These are phyloP conservation scores for Dermatophagoides farinae DNA, from an alignment of 1,140 invertebrate genomes.

Conservation along the genomic window DNA sequence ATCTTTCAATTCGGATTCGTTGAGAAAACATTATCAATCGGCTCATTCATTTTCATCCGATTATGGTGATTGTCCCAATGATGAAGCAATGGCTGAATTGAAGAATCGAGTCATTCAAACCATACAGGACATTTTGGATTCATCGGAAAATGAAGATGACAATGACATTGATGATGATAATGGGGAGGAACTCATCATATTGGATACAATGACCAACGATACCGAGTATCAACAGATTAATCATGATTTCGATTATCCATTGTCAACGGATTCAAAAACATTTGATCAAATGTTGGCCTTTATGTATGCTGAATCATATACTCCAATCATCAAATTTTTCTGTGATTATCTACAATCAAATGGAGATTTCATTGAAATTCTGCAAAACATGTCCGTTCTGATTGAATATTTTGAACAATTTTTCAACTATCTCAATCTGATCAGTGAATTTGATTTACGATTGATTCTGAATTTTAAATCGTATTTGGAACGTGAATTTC, in stretches of 20 bases:
- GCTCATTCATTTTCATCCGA: conserved; percentile 1
- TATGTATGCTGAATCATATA: background rate
- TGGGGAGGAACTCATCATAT: background rate
- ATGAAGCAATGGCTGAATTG: background rate
- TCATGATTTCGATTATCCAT: background rate
- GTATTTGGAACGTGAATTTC: background rate
- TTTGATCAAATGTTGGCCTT: conserved; percentile 6
- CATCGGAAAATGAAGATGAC: background rate
- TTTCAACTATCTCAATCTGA: background rate
- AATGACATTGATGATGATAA: background rate
- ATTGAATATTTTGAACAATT: background rate
- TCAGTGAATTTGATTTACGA: background rate
- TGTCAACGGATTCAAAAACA: background rate
- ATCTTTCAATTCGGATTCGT: no score
- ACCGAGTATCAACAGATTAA: background rate
- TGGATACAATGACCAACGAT: background rate
- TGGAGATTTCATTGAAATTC: background rate
- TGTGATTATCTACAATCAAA: conserved; percentile 10
- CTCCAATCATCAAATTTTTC: conserved; percentile 10
- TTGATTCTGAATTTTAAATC: background rate
- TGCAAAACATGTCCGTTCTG: background rate
- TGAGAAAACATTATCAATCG: no score
- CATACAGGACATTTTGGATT: background rate
- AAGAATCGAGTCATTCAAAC: background rate
- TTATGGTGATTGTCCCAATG: background rate